Evolutionary conservation across 2,888 invertebrate genomes (phyloP).

Genomic region (Andrena hattorfiana): DNA sequence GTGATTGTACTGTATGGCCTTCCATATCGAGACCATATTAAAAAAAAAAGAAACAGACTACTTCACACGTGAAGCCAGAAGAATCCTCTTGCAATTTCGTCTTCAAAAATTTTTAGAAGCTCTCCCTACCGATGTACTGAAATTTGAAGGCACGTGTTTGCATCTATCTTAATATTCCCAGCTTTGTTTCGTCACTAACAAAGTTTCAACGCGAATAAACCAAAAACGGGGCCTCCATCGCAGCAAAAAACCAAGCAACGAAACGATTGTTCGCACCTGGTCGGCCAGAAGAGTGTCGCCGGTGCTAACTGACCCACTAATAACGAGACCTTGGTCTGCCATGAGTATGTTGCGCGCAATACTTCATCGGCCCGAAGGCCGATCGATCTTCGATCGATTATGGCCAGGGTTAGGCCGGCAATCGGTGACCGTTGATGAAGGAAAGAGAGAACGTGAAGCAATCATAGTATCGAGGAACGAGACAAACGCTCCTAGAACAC

Average conservation of each 20-base stretch:
- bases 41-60: not conserved
- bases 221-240: not conserved
- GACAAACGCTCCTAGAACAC: not conserved
- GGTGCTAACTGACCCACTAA: slow-evolving; percentile 66
- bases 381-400: slow-evolving; percentile 68
- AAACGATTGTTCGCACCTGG: slow-evolving; percentile 31
- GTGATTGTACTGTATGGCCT: not conserved
- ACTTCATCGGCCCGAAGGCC: slow-evolving; percentile 67
- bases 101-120: too few relatives aligned
- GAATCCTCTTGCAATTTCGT: too few relatives aligned
- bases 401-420: slow-evolving; percentile 47
- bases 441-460: slow-evolving; percentile 17
- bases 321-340: slow-evolving; percentile 64
- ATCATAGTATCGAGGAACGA: not conserved
- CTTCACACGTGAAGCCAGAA: too few relatives aligned
- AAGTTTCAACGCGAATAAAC: not conserved
- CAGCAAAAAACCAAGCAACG: slow-evolving; percentile 13
- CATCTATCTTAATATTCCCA: too few relatives aligned
- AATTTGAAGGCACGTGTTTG: too few relatives aligned
- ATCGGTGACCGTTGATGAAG: slow-evolving; percentile 27
- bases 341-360: slow-evolving; percentile 62
- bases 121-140: too few relatives aligned
- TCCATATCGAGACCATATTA: not conserved
- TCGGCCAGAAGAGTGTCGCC: slow-evolving; percentile 46
- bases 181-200: too few relatives aligned